Evolutionary conservation across 2,113 vertebrate species (phyloP).

Genomic region (Bos taurus): DNA sequence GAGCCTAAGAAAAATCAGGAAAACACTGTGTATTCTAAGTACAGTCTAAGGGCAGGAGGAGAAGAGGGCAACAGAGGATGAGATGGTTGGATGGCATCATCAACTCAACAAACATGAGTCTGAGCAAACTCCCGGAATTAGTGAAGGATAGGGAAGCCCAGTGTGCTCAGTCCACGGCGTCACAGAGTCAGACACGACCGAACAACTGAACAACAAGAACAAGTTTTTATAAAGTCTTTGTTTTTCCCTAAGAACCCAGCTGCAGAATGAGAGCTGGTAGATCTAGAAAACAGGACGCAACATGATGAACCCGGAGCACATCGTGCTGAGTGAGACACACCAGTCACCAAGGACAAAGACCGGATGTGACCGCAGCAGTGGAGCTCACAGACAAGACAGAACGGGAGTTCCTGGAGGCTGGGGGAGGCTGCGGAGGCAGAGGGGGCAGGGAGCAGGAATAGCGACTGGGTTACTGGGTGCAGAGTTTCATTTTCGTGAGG

Average conservation of each 20-base stretch:
- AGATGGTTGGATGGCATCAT: not conserved
- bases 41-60: not conserved
- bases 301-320: rapidly evolving
- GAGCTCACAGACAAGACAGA: rapidly evolving
- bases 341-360: not conserved
- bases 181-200: not conserved
- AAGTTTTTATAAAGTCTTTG: not conserved
- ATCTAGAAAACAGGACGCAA: not conserved
- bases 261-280: not conserved
- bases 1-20: not conserved
- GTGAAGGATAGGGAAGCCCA: not conserved
- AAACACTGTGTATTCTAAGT: not conserved
- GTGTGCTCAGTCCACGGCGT: rapidly evolving
- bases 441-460: rapidly evolving
- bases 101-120: not conserved
- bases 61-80: not conserved
- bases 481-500: not conserved
- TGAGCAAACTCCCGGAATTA: not conserved
- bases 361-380: rapidly evolving
- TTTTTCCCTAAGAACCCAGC: not conserved
- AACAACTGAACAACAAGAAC: not conserved
- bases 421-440: rapidly evolving
- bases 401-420: not conserved
- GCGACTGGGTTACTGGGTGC: not conserved
- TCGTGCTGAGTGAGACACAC: not conserved